These are phyloP conservation scores for Chinchilla lanigera DNA, from an alignment of 2,113 vertebrate genomes.

Conservation along the genomic window DNA sequence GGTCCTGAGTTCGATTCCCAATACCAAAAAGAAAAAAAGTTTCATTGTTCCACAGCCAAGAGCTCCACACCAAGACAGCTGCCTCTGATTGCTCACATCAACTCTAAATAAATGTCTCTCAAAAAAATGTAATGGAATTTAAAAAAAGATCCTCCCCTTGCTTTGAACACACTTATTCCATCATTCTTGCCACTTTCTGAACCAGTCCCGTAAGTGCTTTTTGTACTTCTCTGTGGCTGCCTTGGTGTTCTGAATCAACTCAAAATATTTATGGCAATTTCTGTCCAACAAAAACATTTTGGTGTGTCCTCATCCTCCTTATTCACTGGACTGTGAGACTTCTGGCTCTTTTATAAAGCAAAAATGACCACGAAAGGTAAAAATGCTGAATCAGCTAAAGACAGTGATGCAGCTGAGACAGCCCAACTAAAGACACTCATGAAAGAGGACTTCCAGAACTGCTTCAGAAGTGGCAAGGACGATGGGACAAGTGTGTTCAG, in stretches of 20 bases:
- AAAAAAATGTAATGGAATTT: no score
- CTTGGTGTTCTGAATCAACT: background rate
- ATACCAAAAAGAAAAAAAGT: no score
- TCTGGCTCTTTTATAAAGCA: background rate
- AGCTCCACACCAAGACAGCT: no score
- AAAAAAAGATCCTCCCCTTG: background rate
- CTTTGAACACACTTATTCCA: background rate
- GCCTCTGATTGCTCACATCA: no score
- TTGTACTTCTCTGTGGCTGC: background rate
- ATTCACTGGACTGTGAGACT: background rate
- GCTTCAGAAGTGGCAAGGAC: background rate
- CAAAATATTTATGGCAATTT: background rate
- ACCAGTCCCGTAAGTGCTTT: background rate
- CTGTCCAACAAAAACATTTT: background rate
- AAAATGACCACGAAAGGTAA: background rate
- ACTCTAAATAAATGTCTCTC: no score
- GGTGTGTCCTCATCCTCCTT: background rate
- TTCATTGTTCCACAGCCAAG: no score
- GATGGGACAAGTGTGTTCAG: background rate
- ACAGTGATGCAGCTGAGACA: background rate
- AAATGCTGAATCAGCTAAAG: background rate
- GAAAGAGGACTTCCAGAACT: background rate
- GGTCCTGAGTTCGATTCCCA: no score
- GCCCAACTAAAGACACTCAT: background rate
- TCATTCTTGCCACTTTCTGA: background rate